Evolutionary conservation across 2,888 invertebrate genomes (phyloP).

Genomic region (Diploptera punctata): DNA sequence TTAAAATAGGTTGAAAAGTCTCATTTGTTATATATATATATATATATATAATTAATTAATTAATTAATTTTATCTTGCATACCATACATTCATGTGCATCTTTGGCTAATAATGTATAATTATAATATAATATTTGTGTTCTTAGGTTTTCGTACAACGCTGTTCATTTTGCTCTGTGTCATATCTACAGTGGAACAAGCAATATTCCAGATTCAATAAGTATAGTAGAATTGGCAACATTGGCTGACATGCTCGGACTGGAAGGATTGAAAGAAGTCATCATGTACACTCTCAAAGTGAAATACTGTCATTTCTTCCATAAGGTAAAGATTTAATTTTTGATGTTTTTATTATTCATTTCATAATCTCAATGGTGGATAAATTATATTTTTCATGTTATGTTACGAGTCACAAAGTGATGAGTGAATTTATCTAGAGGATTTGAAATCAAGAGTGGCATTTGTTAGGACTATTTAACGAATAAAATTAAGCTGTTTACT

Average conservation of each 20-base stretch:
- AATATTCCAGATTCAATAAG: conserved; percentile 87
- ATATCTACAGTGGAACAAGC: conserved; percentile 93
- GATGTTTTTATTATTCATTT: too few species aligned
- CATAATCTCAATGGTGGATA: too few species aligned
- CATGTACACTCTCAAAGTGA: conserved; percentile 82
- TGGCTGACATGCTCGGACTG: conserved; percentile 88
- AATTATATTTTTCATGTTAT: too few species aligned
- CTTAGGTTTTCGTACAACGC: conserved; percentile 80
- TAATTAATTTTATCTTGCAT: not conserved
- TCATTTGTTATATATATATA: too few species aligned
- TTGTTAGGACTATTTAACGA: too few species aligned
- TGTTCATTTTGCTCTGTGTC: conserved; percentile 90
- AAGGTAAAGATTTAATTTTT: conserved; percentile 61
- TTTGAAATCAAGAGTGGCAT: too few species aligned
- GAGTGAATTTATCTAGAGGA: too few species aligned
- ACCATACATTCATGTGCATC: too few species aligned
- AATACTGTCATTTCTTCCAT: conserved; percentile 95
- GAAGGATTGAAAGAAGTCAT: conserved; percentile 94
- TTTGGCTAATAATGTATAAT: too few species aligned
- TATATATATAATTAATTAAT: not conserved
- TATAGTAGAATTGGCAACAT: conserved; percentile 83
- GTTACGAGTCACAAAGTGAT: too few species aligned
- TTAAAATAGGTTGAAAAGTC: too few species aligned
- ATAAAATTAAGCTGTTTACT: too few species aligned
- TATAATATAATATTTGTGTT: conserved; percentile 32